These are phyloP conservation scores for Lepidothrix coronata DNA, from an alignment of 2,113 vertebrate genomes.

Conservation along the genomic window DNA sequence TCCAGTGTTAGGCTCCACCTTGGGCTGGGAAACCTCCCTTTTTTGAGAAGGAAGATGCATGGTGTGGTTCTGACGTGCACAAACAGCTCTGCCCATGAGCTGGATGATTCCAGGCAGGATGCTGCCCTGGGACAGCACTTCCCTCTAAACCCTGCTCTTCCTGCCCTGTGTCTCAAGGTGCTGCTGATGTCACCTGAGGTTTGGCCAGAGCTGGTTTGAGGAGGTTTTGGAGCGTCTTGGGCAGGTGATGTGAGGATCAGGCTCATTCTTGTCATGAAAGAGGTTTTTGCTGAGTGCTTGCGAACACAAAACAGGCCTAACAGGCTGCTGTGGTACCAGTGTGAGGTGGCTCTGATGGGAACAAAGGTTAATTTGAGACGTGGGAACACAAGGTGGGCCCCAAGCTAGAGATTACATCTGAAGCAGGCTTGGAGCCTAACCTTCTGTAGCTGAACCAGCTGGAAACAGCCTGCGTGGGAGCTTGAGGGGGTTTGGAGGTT, in stretches of 20 bases:
- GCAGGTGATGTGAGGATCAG: background rate
- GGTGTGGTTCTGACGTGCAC: background rate
- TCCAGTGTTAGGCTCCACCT: background rate
- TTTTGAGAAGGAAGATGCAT: background rate
- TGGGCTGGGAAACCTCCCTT: background rate
- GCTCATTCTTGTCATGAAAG: accelerated
- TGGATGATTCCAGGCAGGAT: background rate
- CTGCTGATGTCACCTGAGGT: background rate
- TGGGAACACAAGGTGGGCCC: background rate
- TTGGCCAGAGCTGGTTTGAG: background rate
- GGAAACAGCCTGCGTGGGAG: background rate
- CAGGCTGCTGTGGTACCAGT: background rate
- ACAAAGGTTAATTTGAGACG: conserved; percentile 23
- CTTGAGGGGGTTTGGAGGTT: background rate
- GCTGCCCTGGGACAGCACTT: accelerated
- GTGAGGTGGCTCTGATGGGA: background rate
- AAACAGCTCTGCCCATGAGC: background rate
- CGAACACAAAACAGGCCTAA: background rate
- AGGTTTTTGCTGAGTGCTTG: background rate
- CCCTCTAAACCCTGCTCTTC: background rate
- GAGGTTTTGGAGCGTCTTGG: background rate
- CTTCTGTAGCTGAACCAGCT: background rate
- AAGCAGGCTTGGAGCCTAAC: background rate
- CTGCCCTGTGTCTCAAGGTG: background rate
- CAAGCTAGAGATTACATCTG: conserved; percentile 4